These are phyloP conservation scores for Maccullochella peelii DNA, from an alignment of 2,113 vertebrate genomes.

Conservation along the genomic window DNA sequence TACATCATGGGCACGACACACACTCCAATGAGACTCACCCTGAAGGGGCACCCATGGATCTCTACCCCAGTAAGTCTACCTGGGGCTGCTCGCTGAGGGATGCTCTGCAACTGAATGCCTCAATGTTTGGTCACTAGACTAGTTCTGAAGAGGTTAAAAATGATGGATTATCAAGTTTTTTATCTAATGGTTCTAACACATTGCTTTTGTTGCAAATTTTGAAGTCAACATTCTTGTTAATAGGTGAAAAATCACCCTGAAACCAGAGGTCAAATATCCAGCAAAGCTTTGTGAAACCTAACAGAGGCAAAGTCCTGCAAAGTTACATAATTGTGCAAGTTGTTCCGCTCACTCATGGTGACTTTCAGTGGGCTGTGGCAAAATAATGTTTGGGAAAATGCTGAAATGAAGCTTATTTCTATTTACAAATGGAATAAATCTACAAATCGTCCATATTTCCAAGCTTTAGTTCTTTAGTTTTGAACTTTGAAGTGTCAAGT, in stretches of 20 bases:
- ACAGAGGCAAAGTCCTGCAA: neutral
- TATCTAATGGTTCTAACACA: neutral
- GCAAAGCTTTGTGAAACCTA: neutral
- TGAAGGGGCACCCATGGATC: slow-evolving; percentile 33
- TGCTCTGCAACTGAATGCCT: neutral
- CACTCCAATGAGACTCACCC: slow-evolving; percentile 42
- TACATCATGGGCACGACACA: rapidly evolving
- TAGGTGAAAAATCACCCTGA: neutral
- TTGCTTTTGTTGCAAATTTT: neutral
- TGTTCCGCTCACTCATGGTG: neutral
- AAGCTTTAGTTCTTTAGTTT: neutral
- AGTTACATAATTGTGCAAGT: no score
- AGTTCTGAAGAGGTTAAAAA: neutral
- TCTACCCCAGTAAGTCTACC: slow-evolving; percentile 90
- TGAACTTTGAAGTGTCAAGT: neutral
- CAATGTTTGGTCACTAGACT: neutral
- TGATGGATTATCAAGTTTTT: neutral
- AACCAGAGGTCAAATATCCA: neutral
- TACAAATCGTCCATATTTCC: neutral
- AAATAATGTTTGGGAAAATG: neutral
- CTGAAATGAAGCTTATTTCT: neutral
- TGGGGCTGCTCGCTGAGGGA: slow-evolving; percentile 2
- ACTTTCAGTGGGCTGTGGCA: neutral
- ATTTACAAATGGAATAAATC: neutral
- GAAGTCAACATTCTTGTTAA: neutral